Percentiles rank a stretch among this genome's conserved stretches.
phyloP scores from a whole-genome alignment of 1,140 invertebrate genomes.

The Dinoponera quadriceps region DNA sequence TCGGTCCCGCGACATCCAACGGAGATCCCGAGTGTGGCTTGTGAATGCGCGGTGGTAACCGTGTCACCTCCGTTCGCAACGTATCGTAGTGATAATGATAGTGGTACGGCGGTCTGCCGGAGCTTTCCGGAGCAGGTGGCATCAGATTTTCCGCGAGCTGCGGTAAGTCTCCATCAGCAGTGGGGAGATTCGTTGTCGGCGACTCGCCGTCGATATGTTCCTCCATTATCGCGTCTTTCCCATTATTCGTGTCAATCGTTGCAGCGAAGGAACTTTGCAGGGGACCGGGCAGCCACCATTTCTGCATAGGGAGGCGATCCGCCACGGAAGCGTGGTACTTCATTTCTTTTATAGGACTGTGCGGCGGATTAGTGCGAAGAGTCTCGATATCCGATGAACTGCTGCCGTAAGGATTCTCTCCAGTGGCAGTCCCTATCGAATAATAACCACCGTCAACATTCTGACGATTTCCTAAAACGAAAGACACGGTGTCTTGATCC shows the following conservation, averaged over 20 bases:
- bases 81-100: conserved; percentile 69
- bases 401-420: conserved; percentile 83
- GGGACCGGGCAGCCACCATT: conserved; percentile 65
- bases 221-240: conserved; percentile 71
- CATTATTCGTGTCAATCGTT: conserved; percentile 34
- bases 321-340: conserved; percentile 64
- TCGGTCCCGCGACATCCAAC: conserved; percentile 80
- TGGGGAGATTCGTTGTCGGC: conserved; percentile 77
- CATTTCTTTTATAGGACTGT: conserved; percentile 1
- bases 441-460: conserved; percentile 86
- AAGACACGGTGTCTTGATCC: conserved; percentile 88
- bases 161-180: conserved; percentile 71
- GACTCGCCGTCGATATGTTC: conserved; percentile 81
- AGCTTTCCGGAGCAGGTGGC: conserved; percentile 80
- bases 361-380: conserved; percentile 59
- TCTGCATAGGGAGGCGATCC: conserved; percentile 68
- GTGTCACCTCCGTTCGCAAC: conserved; percentile 65
- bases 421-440: conserved; percentile 81
- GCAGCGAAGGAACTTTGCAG: conserved; percentile 30
- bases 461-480: conserved; percentile 88
- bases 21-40: conserved; percentile 67
- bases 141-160: conserved; percentile 80
- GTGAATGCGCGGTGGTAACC: conserved; percentile 74
- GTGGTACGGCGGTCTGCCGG: conserved; percentile 75
- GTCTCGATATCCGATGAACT: conserved; percentile 63